phyloP scores from a whole-genome alignment of 2,113 vertebrate genomes.

The Cricetomys ansorgei region DNA sequence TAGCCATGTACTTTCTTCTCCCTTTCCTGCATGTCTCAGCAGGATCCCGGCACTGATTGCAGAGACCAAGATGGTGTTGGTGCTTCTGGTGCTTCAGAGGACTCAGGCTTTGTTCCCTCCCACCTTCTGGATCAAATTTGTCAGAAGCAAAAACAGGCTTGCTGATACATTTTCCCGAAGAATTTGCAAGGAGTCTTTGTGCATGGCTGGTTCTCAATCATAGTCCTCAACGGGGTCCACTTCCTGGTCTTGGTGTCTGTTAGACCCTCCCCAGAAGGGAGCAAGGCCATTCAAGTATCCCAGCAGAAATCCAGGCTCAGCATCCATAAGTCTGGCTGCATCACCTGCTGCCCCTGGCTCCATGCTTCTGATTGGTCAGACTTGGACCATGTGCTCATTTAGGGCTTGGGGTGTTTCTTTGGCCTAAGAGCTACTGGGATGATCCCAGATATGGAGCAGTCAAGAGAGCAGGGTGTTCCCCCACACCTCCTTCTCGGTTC shows the following conservation, averaged over 20 bases:
- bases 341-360: neutral
- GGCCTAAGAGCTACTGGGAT: neutral
- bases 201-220: neutral
- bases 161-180: neutral
- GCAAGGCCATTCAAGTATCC: neutral
- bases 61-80: neutral
- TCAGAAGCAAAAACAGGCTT: neutral
- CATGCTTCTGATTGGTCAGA: neutral
- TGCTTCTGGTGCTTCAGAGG: neutral
- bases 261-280: neutral
- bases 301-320: neutral
- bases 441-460: neutral
- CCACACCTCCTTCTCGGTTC: no score
- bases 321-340: neutral
- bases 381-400: neutral
- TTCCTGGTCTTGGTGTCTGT: neutral
- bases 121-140: neutral
- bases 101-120: neutral
- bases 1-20: neutral
- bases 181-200: neutral
- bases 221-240: neutral
- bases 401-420: neutral
- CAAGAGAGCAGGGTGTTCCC: no score
- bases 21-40: neutral
- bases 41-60: neutral